Evolutionary conservation across 2,113 vertebrate species (phyloP), one percentile per base, ranked within the genome.

Genomic region (Mirza zaza): DNA sequence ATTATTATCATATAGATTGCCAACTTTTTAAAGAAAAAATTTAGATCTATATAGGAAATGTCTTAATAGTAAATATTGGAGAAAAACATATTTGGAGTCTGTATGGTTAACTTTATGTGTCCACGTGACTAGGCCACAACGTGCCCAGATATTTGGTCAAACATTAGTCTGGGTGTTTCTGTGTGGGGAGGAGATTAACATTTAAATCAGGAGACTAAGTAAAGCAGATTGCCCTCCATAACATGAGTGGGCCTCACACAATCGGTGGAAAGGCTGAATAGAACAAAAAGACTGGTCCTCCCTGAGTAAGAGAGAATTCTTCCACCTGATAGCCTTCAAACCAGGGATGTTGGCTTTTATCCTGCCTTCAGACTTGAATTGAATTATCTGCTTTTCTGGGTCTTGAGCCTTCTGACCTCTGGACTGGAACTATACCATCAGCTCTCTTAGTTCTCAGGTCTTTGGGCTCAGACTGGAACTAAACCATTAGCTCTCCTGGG

Each of bases 11-110:
- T 79, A 10, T 10, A 50, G 18, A 70, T 48, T 48, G 12, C 50
- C 84, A 94, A 21, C 36, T 71, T 89, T 79, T 68, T 45, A 91
- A 93, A 73, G 55, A 73, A 84, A 94, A 91, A 71, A 73, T 82
- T 92, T 71, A 57, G 52, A 81, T 82, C 39, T 57, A 1, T 84
- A 50, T 83, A 34, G 63, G 50, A 84, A 76, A n/a, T 71, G 14
- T 81, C 36, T 90, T 70, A 59, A 65, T 65, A 34, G 36, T 80
- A 70, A 94, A 59, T 52, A 85, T 45, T 80, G 23, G n/a, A 5
- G 21, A 68, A 65, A 71, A 90, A 21, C 13, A 82, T n/a, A 3
- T 77, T 80, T 71, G 13, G 32, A 94, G 27, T 1, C 20, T 52
- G 4, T 18, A 9, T 73, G 3, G 5, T 48, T 70, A 36, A 70